A percentile compares a stretch with the other conserved stretches of the same genome.
These are phyloP conservation scores for Sitophilus oryzae DNA, from an alignment of 1,140 invertebrate genomes.

Conservation along the genomic window DNA sequence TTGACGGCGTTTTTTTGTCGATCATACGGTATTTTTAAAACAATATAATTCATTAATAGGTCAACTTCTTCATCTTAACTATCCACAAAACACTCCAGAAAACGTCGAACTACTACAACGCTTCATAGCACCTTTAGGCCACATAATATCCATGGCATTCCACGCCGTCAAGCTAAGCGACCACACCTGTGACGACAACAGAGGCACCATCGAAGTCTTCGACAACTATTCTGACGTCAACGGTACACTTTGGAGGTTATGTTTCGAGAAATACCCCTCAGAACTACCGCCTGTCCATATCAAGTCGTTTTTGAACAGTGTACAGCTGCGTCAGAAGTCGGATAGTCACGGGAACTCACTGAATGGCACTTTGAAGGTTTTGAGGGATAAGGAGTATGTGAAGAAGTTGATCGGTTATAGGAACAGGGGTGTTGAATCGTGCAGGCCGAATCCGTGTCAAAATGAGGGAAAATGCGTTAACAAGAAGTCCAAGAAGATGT, in stretches of 20 bases:
- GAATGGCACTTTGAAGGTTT: conserved; percentile 48
- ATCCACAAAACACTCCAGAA: conserved; percentile 47
- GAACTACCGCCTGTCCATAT: conserved; percentile 49
- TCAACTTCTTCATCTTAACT: conserved; percentile 51
- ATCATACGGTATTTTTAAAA: too few species aligned
- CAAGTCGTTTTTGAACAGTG: conserved; percentile 56
- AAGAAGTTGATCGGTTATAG: conserved; percentile 52
- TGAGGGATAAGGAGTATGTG: conserved; percentile 52
- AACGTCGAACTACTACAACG: conserved; percentile 49
- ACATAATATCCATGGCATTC: conserved; percentile 51
- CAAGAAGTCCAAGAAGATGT: conserved; percentile 48
- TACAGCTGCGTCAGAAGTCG: conserved; percentile 51
- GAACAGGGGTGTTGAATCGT: conserved; percentile 55
- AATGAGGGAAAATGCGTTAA: conserved; percentile 58
- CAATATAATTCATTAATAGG: too few species aligned
- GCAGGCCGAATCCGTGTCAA: conserved; percentile 62
- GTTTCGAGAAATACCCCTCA: conserved; percentile 41
- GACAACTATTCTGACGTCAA: conserved; percentile 63
- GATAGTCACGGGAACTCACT: conserved; percentile 45
- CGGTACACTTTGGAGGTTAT: conserved; percentile 59
- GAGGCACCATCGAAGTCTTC: conserved; percentile 52
- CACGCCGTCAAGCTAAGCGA: conserved; percentile 45
- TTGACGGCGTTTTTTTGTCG: too few species aligned
- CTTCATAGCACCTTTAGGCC: conserved; percentile 53
- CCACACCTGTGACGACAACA: conserved; percentile 41